Base-by-base conservation (phyloP, 2,113 vertebrate genomes). In the Ivindomyrus marchei region DNA sequence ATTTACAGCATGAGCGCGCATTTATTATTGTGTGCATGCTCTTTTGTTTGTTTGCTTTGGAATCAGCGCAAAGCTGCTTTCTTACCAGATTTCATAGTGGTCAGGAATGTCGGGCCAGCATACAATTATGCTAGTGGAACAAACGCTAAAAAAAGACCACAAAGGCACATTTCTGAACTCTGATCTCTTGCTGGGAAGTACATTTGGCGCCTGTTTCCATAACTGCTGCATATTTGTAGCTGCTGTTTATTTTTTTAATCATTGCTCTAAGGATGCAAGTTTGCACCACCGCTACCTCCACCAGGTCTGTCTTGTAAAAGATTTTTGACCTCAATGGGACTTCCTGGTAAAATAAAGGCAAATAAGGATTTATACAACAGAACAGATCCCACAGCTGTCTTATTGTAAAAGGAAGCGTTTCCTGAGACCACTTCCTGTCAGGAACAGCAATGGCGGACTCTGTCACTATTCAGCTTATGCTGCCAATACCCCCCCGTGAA, bases 351-450 rank as follows among this genome's bases (percentile, higher is more conserved):
- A 56, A 56, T 56, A 56, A 56, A 56, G 53, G 53, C 19, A 56
- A 21, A 56, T 21, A 56, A 56, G 53, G 74, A 42, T 42, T 42
- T 19, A 42, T 39, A 80, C 36, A 80, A 17, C 36, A 39, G n/a
- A 58, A 58, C 53, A 8, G 21, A 70, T 70, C 10, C 62, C 31
- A 27, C 80, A 89, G 89, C 53, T 85, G 58, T 47, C 77, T 47
- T 56, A 24, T 9, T 50, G 50, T 11, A 50, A 31, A n/a, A 89
- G 89, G 89, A 89, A 85, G 80, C 13, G 50, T 52, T 89, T 89
- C 89, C 80, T 89, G 77, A 85, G 21, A 21, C 21, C 27, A 62
- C 89, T 85, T 89, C 89, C 47, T 53, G 70, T 83, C 50, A 27
- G 53, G 46, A 39, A 45, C 24, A 42, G 42, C 5, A 11, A 19